phyloP scores from a whole-genome alignment of 2,888 invertebrate species.

The Tipula vernalis region DNA sequence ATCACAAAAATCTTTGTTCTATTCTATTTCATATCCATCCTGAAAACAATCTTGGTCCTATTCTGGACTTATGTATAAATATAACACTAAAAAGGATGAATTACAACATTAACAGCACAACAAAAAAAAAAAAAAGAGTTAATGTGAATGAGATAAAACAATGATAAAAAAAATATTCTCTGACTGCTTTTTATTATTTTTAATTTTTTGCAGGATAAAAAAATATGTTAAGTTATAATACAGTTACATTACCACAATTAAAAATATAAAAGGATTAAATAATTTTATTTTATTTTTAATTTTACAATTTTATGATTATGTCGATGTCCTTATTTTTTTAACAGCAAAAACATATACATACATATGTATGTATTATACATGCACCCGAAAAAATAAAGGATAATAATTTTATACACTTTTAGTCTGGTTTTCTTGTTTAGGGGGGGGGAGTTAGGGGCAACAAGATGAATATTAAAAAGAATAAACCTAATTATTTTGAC shows the following conservation, averaged over 20 bases:
- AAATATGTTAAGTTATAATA: not conserved
- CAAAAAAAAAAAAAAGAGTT: not conserved
- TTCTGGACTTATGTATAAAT: not conserved
- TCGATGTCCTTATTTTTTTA: not conserved
- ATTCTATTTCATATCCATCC: not conserved
- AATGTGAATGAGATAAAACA: not conserved
- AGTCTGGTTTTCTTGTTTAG: not conserved
- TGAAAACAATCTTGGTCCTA: too few relatives aligned
- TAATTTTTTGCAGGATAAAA: not conserved
- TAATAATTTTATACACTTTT: not conserved
- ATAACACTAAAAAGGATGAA: not conserved
- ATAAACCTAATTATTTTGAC: not conserved
- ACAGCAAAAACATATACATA: not conserved
- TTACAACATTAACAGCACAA: not conserved
- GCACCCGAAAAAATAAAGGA: not conserved
- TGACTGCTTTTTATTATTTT: not conserved
- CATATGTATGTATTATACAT: not conserved
- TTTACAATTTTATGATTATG: constrained; percentile 4
- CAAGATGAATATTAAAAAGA: not conserved
- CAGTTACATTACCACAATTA: not conserved
- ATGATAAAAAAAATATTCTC: not conserved
- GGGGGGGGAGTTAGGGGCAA: not conserved
- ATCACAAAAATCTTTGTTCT: not conserved
- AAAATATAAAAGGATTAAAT: not conserved
- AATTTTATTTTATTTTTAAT: not conserved